Conservation (phyloP, 2,797 vertebrate genomes). For the Ceryle rudis region DNA sequence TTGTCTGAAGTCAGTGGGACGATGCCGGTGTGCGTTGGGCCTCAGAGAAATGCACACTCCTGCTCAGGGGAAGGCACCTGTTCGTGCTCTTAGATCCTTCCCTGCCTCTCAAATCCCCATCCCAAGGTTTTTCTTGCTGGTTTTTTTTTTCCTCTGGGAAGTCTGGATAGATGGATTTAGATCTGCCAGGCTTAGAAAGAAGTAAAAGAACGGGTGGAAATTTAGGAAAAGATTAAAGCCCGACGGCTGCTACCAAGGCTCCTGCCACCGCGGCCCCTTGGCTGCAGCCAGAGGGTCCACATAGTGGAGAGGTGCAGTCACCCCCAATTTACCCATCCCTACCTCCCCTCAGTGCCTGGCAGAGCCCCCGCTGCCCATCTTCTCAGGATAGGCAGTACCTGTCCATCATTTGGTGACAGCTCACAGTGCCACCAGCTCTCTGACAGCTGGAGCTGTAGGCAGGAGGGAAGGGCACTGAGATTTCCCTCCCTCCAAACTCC, state of each 20-base stretch:
- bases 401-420: background rate
- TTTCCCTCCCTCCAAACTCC: background rate
- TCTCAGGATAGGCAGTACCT: background rate
- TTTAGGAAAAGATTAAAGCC: background rate
- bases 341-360: background rate
- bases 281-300: background rate
- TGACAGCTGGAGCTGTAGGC: rapidly evolving
- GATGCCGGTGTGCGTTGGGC: background rate
- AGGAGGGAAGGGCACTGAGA: background rate
- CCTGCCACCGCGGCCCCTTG: rapidly evolving
- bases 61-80: background rate
- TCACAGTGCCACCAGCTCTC: rapidly evolving
- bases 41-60: background rate
- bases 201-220: background rate
- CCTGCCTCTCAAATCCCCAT: background rate
- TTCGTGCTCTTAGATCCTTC: background rate
- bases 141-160: background rate
- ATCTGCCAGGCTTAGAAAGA: background rate
- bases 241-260: background rate
- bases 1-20: background rate
- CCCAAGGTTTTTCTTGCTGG: background rate
- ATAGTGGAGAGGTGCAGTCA: background rate
- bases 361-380: background rate
- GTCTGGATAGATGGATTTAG: background rate
- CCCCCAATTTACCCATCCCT: background rate